Percentiles rank a stretch among this genome's conserved stretches.
Conservation (phyloP, 37 sponge, comb jelly and placozoan species). For the Amphimedon queenslandica region DNA sequence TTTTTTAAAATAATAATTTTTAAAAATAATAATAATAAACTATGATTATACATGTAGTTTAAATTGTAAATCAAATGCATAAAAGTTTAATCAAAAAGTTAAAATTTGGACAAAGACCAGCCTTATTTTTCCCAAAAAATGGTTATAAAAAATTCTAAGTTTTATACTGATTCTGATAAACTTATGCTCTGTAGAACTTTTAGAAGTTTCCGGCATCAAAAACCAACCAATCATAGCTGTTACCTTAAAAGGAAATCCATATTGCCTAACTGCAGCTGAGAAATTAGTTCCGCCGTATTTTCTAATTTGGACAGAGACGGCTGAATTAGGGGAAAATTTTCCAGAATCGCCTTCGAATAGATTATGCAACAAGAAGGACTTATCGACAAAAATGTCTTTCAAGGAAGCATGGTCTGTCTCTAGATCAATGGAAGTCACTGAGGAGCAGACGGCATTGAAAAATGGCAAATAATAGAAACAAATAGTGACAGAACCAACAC, state of each 20-base stretch:
- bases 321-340: slow-evolving; percentile 48
- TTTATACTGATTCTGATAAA: no score
- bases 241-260: slow-evolving; percentile 47
- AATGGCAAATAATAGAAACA: slow-evolving; percentile 26
- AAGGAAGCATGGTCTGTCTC: neutral
- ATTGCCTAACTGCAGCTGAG: slow-evolving; percentile 39
- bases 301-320: slow-evolving; percentile 43
- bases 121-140: no score
- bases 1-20: no score
- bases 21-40: no score
- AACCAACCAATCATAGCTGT: no score
- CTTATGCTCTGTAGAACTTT: no score
- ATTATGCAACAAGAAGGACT: slow-evolving; percentile 41
- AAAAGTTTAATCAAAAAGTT: no score
- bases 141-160: no score
- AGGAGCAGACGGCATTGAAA: slow-evolving; percentile 54
- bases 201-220: no score
- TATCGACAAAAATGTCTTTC: slow-evolving; percentile 19
- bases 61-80: no score
- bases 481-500: slow-evolving; percentile 29
- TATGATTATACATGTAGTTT: no score
- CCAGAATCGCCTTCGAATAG: slow-evolving; percentile 65
- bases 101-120: no score
- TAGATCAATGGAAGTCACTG: slow-evolving; percentile 18
- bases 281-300: slow-evolving; percentile 52